These are phyloP conservation scores for Elaphurus davidianus DNA, from an alignment of 2,113 vertebrate genomes.

Conservation along the genomic window DNA sequence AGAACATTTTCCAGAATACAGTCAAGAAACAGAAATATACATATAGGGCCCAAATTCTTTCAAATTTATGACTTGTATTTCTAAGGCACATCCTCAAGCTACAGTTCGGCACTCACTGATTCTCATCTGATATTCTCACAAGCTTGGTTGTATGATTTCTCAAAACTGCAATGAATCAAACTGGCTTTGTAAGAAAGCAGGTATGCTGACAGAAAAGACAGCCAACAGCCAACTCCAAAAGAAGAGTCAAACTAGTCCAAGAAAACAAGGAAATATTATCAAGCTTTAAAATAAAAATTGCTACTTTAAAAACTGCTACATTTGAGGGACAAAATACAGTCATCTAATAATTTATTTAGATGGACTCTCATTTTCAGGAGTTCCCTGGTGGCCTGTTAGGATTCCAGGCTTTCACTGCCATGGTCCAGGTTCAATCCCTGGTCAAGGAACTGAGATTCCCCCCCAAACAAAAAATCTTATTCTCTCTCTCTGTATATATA, in stretches of 20 bases:
- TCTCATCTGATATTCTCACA: not conserved
- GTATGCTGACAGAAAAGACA: not conserved
- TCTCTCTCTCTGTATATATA: not conserved
- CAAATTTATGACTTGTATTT: not conserved
- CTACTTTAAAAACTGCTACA: not conserved
- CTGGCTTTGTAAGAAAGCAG: not conserved
- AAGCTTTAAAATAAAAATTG: not conserved
- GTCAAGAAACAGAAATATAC: not conserved
- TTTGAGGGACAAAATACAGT: not conserved
- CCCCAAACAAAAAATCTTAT: not conserved
- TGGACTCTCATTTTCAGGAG: not conserved
- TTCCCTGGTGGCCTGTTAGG: not conserved
- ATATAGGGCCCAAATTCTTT: not conserved
- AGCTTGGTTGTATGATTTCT: not conserved
- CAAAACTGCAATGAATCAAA: slow-evolving; percentile 6
- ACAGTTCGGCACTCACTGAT: not conserved
- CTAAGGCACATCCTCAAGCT: not conserved
- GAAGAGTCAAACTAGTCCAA: not conserved
- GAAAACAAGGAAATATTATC: not conserved
- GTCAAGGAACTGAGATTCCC: not conserved
- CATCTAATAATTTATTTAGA: not conserved
- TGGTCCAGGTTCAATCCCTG: not conserved
- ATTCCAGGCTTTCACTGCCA: not conserved
- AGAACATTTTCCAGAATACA: slow-evolving; percentile 14
- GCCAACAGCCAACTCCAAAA: not conserved